Evolutionary conservation across 2,113 vertebrate species (phyloP), one percentile per base, ranked within the genome.

Genomic region (Caranx melampygus): DNA sequence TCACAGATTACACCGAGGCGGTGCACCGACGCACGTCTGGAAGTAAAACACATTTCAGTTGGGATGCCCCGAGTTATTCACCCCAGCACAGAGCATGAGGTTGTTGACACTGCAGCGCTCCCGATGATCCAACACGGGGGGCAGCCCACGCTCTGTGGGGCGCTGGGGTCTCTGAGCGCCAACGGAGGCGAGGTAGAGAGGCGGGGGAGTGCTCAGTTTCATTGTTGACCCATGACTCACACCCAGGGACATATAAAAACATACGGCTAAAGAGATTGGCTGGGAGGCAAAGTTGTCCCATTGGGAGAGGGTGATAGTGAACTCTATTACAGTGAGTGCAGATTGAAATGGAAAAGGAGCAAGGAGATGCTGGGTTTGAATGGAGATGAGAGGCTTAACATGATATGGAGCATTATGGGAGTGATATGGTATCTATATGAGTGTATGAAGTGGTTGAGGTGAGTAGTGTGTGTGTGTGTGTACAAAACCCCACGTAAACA

Each of bases 301-400:
- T 63, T 55, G 89, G 84, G 76, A 91, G 66, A 45, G 42, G 65
- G 66, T 68, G 85, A 86, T 68, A 79, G 88, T 49, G 78, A 92
- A 92, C 87, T 89, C 89, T 78, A 92, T 93, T 92, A 92, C 79
- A 66, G 47, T 14, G 77, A 88, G 91, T 71, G 86, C 84, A 91
- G 88, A 88, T 68, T 83, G 88, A 84, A 88, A 89, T 80, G 65
- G 84, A 68, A 87, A 65, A 34, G 69, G 37, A 77, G 84, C 75
- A 57, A 59, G 57, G 18, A 77, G 78, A 64, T 18, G 21, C 59
- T 4, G 65, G 40, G 72, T 63, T 55, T 76, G 82, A 86, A 87
- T 61, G 75, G 73, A 78, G 82, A 90, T 86, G 85, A 88, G 85
- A 83, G 82, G 85, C 77, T 78, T 67, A 84, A 31, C 18, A 14